These are phyloP conservation scores for Gymnocypris eckloni DNA, from an alignment of 2,797 vertebrate species.

Conservation along the genomic window DNA sequence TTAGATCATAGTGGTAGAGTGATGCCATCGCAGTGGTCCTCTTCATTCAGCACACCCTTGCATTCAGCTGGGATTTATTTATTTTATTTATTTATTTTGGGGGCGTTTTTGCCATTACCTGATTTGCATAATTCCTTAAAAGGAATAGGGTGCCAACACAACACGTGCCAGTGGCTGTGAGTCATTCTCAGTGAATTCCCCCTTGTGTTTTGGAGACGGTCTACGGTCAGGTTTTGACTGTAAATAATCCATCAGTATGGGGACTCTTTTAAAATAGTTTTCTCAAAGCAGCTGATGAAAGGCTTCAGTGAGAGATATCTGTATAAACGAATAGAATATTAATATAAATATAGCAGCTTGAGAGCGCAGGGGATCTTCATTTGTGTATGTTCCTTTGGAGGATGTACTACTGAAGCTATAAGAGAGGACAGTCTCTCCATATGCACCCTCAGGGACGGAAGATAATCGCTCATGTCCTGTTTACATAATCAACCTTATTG, in stretches of 20 bases:
- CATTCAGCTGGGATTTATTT: not conserved
- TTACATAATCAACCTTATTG: slow-evolving; percentile 67
- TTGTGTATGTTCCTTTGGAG: not conserved
- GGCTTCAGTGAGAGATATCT: not conserved
- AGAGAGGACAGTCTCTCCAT: slow-evolving; percentile 6
- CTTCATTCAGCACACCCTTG: not conserved
- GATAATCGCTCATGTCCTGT: slow-evolving; percentile 67
- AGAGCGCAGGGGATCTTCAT: not conserved
- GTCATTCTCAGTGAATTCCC: not conserved
- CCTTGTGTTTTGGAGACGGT: not conserved
- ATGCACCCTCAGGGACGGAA: slow-evolving; percentile 43
- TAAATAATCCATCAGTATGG: not conserved
- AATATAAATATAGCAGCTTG: slow-evolving; percentile 5
- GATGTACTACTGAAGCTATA: not conserved
- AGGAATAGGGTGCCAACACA: not conserved
- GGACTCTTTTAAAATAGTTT: not conserved
- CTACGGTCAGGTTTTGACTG: not conserved
- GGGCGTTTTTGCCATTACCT: not conserved
- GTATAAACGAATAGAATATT: not conserved
- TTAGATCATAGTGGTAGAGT: not conserved
- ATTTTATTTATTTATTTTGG: not conserved
- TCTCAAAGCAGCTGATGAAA: not conserved
- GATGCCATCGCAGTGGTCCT: not conserved
- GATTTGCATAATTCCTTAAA: not conserved
- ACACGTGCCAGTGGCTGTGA: not conserved